Percentiles rank a stretch among this genome's conserved stretches.
These are phyloP conservation scores for Nomada ferruginata DNA, from an alignment of 2,888 invertebrate species.

Conservation along the genomic window DNA sequence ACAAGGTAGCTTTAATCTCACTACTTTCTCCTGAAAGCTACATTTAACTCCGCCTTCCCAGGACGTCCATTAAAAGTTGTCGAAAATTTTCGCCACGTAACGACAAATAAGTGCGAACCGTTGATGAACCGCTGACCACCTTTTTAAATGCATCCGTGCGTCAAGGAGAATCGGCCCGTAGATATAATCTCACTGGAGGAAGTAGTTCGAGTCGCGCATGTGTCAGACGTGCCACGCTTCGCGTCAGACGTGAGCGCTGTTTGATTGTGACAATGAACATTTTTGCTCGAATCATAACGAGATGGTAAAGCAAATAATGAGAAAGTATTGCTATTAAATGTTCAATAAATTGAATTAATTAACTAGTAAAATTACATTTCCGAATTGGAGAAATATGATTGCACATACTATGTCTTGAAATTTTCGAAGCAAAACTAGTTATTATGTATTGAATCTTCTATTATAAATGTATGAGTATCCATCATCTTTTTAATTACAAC, in stretches of 20 bases:
- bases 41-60: background rate
- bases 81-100: slow-evolving; percentile 70
- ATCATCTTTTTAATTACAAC: too few relatives aligned
- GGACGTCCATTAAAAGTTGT: background rate
- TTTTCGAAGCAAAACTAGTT: too few relatives aligned
- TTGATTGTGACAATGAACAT: background rate
- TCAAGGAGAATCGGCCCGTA: background rate
- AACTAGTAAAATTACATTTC: too few relatives aligned
- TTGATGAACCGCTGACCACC: background rate
- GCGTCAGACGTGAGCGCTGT: background rate
- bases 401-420: too few relatives aligned
- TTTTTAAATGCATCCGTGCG: slow-evolving; percentile 36
- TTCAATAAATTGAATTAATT: too few relatives aligned
- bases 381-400: too few relatives aligned
- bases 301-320: background rate
- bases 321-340: background rate
- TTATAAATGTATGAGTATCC: too few relatives aligned
- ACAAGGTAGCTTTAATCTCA: slow-evolving; percentile 62
- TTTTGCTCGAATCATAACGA: rapidly evolving
- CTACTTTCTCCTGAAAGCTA: slow-evolving; percentile 27
- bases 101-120: slow-evolving; percentile 57
- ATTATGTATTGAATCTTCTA: too few relatives aligned
- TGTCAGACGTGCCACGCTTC: slow-evolving; percentile 10
- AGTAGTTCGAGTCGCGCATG: slow-evolving; percentile 38
- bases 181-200: slow-evolving; percentile 16